Conservation (phyloP, 2,113 vertebrate species). For the Himantopus leucocephalus region DNA sequence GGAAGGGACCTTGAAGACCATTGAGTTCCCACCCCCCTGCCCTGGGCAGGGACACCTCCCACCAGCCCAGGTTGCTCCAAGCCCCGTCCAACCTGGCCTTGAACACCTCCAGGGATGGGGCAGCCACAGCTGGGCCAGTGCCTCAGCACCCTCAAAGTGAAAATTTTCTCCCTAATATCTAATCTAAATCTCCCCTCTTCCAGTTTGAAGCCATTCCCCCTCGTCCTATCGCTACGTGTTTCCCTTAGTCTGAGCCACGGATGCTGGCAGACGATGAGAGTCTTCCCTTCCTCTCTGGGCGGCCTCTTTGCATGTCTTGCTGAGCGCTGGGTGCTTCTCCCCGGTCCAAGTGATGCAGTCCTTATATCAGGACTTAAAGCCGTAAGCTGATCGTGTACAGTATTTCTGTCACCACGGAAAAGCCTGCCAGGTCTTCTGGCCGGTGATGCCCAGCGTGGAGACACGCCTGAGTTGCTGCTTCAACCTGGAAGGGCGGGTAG, state of each 20-base stretch:
- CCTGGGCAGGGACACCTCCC: no score
- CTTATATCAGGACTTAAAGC: neutral
- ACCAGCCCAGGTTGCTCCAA: no score
- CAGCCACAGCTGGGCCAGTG: no score
- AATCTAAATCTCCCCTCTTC: no score
- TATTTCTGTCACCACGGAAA: neutral
- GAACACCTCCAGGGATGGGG: no score
- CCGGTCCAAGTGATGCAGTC: neutral
- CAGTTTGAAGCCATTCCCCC: no score
- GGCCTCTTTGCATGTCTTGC: conserved; percentile 23
- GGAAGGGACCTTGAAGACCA: no score
- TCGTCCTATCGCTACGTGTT: neutral
- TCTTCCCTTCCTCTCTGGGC: neutral
- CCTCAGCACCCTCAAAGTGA: no score
- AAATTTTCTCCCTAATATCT: no score
- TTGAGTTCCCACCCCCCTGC: no score
- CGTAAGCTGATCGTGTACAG: neutral
- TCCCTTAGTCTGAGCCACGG: neutral
- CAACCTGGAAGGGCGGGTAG: neutral
- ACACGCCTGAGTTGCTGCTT: neutral
- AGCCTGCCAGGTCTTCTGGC: neutral
- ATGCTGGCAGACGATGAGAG: neutral
- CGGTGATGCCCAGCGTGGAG: neutral
- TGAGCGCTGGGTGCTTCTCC: neutral
- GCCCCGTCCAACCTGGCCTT: no score